Conservation (phyloP, 2,888 invertebrate species). For the Lordiphosa andalusiaca region DNA sequence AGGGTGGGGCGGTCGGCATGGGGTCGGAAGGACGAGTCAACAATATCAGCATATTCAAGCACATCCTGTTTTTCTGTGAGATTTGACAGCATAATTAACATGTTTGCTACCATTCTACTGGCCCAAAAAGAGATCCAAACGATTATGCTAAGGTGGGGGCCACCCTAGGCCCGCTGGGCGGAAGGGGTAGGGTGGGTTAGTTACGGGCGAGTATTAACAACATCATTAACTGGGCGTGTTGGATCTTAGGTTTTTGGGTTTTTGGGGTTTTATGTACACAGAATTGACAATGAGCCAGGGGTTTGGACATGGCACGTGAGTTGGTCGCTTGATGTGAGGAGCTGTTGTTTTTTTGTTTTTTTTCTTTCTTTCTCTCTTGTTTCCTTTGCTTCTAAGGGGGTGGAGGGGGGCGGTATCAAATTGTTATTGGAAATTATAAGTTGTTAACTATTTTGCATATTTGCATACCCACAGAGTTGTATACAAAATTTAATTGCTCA, state of each 20-base stretch:
- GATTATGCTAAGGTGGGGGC: conserved; percentile 2
- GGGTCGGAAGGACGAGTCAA: neutral
- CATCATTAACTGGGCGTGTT: conserved; percentile 26
- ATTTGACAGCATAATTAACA: conserved; percentile 43
- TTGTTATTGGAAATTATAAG: conserved; percentile 56
- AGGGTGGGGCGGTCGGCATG: too few species aligned
- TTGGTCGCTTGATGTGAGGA: conserved; percentile 21
- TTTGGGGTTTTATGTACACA: conserved; percentile 4
- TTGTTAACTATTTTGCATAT: conserved; percentile 55
- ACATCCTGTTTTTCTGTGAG: conserved; percentile 13
- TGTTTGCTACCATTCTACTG: conserved; percentile 2
- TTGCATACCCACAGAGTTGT: too few species aligned
- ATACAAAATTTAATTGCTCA: too few species aligned
- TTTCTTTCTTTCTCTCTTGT: too few species aligned
- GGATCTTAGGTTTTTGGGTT: conserved; percentile 1
- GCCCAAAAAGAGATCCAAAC: conserved; percentile 1
- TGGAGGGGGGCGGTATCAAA: conserved; percentile 28
- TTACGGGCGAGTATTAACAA: conserved; percentile 19
- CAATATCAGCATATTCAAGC: conserved; percentile 6
- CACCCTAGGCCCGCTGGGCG: conserved; percentile 5
- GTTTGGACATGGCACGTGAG: conserved; percentile 26
- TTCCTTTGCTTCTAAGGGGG: neutral
- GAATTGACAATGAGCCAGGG: conserved; percentile 33
- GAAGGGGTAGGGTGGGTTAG: neutral
- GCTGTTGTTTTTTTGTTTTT: neutral